Evolutionary conservation across 2,888 invertebrate genomes (phyloP).

Genomic region (Sisyra nigra): DNA sequence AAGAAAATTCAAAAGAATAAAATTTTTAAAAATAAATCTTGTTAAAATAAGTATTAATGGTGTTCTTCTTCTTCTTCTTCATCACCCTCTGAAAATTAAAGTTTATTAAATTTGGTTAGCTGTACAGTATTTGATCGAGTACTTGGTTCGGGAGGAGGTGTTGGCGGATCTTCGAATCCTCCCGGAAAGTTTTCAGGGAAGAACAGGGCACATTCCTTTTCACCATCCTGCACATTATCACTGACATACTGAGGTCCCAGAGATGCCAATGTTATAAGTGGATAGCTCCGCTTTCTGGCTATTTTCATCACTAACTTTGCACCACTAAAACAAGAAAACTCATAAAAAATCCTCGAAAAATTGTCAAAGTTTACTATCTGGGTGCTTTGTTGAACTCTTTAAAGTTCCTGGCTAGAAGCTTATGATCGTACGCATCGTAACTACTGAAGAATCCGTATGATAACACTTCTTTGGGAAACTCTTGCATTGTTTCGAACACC

Average conservation of each 20-base stretch:
- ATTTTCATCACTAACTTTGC: slow-evolving; percentile 55
- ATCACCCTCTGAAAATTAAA: no score
- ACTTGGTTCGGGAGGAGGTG: no score
- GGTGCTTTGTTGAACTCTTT: slow-evolving; percentile 31
- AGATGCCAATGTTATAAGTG: slow-evolving; percentile 41
- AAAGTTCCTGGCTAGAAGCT: slow-evolving; percentile 39
- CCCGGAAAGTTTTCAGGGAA: slow-evolving; percentile 46
- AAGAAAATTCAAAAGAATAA: no score
- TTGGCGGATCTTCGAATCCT: no score
- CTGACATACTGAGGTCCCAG: slow-evolving; percentile 54
- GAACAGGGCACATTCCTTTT: slow-evolving; percentile 43
- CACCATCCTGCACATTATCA: slow-evolving; percentile 44
- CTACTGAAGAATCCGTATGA: slow-evolving; percentile 54
- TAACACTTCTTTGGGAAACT: slow-evolving; percentile 35
- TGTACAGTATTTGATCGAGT: no score
- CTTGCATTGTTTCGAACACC: slow-evolving; percentile 27
- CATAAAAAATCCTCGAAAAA: neutral
- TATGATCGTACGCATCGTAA: slow-evolving; percentile 37
- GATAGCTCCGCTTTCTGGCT: slow-evolving; percentile 42
- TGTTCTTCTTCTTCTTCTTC: no score
- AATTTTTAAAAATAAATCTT: no score
- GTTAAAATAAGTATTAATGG: no score
- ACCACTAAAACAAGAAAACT: slow-evolving; percentile 27
- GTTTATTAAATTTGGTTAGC: no score
- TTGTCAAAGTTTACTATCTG: slow-evolving; percentile 29